Conservation (phyloP, 2,888 invertebrate species). For the Gastracanthus pulcherrimus region DNA sequence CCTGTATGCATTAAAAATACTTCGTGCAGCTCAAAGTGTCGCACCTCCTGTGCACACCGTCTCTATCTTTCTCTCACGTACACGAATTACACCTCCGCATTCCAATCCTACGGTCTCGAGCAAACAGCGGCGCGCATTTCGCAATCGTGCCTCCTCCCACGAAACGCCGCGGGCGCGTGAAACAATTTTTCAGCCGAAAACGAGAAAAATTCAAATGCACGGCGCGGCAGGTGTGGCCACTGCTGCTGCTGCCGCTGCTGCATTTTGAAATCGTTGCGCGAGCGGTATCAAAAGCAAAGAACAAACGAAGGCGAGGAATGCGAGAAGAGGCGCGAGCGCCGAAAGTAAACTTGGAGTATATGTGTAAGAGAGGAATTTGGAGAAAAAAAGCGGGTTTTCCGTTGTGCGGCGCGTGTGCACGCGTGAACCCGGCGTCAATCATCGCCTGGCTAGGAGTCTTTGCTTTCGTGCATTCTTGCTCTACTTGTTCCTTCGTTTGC, state of each 20-base stretch:
- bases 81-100: too few relatives aligned
- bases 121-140: neutral
- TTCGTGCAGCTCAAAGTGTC: too few relatives aligned
- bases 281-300: constrained; percentile 24
- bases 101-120: too few relatives aligned
- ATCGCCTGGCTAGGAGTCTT: neutral
- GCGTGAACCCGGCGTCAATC: constrained; percentile 6
- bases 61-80: too few relatives aligned
- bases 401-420: neutral
- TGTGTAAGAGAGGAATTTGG: constrained; percentile 38
- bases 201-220: constrained; percentile 41
- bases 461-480: neutral
- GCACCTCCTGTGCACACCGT: too few relatives aligned
- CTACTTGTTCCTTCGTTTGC: neutral
- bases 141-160: too few relatives aligned
- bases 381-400: constrained; percentile 34
- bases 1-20: too few relatives aligned
- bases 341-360: too few relatives aligned
- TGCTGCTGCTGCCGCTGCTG: neutral
- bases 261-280: neutral
- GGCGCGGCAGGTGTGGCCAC: constrained; percentile 30
- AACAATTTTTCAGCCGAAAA: constrained; percentile 8
- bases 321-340: constrained; percentile 2
- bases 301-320: constrained; percentile 37
- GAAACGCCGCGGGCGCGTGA: too few relatives aligned